Percentiles rank a stretch among this genome's conserved stretches.
phyloP scores from a whole-genome alignment of 1,140 invertebrate species.

The Neotoxoptera formosana region DNA sequence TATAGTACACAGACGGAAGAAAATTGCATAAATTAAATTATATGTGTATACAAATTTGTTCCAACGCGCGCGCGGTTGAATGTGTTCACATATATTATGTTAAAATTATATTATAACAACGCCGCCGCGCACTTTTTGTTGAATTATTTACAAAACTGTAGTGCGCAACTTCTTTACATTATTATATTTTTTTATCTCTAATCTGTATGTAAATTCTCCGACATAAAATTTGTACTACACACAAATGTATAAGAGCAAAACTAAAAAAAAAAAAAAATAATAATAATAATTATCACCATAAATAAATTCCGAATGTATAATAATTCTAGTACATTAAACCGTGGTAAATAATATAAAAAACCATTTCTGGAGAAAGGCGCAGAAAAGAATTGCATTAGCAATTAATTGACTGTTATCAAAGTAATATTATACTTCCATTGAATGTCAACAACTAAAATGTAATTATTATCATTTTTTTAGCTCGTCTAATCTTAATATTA shows the following conservation, averaged over 20 bases:
- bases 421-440: background rate
- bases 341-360: slow-evolving; percentile 8
- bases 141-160: slow-evolving; percentile 18
- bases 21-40: slow-evolving; percentile 34
- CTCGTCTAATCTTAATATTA: background rate
- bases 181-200: background rate
- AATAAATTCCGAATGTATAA: background rate
- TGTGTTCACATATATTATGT: slow-evolving; percentile 34
- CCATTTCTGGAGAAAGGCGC: background rate
- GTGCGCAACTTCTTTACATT: background rate
- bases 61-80: background rate
- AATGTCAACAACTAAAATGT: background rate
- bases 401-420: background rate
- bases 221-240: background rate
- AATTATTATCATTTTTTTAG: background rate
- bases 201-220: background rate
- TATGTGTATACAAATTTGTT: background rate
- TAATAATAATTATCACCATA: background rate
- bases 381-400: background rate
- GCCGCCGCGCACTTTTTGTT: background rate
- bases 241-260: background rate
- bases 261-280: too few species aligned
- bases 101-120: slow-evolving; percentile 6
- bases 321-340: background rate
- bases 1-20: background rate